phyloP scores from a whole-genome alignment of 2,888 invertebrate genomes.

The Plusia festucae region DNA sequence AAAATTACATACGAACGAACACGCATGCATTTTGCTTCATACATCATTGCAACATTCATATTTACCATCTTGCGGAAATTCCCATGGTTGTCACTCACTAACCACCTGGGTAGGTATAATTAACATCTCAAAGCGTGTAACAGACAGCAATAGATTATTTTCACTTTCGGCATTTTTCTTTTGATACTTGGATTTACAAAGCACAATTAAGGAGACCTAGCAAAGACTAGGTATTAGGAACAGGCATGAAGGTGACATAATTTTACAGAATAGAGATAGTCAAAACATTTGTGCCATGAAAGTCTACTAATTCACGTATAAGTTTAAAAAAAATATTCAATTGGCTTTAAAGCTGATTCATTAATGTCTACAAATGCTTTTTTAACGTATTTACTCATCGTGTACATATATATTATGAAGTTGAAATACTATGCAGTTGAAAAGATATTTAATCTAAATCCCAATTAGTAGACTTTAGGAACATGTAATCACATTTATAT shows the following conservation, averaged over 20 bases:
- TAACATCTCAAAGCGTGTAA: not conserved
- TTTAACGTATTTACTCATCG: too few species aligned
- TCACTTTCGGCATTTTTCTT: slow-evolving; percentile 15
- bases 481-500: not conserved
- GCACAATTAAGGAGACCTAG: not conserved
- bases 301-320: too few species aligned
- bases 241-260: slow-evolving; percentile 12
- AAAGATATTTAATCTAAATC: not conserved
- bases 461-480: slow-evolving; percentile 31
- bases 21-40: slow-evolving; percentile 22
- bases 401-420: too few species aligned
- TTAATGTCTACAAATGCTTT: too few species aligned
- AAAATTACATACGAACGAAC: slow-evolving; percentile 30
- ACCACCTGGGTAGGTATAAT: slow-evolving; percentile 18
- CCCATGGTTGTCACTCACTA: slow-evolving; percentile 59
- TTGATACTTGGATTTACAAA: not conserved
- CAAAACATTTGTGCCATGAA: too few species aligned
- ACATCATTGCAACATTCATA: slow-evolving; percentile 30
- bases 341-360: too few species aligned
- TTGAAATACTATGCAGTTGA: too few species aligned
- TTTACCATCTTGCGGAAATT: slow-evolving; percentile 20
- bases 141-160: slow-evolving; percentile 9
- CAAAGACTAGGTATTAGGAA: not conserved
- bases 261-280: slow-evolving; percentile 12
- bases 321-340: too few species aligned